Evolutionary conservation across 1,140 invertebrate species (phyloP).

Genomic region (Drosophila pseudoobscura): DNA sequence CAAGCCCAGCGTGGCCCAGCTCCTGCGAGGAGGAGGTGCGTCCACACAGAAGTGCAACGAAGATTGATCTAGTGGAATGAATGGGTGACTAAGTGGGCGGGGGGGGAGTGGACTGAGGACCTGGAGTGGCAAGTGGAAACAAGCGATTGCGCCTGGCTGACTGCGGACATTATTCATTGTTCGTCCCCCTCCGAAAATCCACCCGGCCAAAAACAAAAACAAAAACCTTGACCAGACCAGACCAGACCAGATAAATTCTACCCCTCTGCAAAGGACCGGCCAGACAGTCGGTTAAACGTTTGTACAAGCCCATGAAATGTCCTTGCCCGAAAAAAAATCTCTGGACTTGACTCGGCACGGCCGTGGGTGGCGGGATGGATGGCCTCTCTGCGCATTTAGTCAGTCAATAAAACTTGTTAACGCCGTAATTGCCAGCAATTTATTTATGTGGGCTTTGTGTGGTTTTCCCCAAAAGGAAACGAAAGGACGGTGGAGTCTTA

Average conservation of each 20-base stretch:
- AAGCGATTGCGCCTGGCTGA: constrained; percentile 66
- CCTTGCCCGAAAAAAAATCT: constrained; percentile 57
- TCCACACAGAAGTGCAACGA: constrained; percentile 65
- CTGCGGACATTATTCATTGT: constrained; percentile 77
- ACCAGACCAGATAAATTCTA: constrained; percentile 70
- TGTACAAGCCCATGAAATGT: constrained; percentile 79
- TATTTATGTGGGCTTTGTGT: constrained; percentile 65
- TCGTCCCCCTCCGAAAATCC: constrained; percentile 16
- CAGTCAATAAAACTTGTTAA: constrained; percentile 82
- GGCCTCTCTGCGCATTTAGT: constrained; percentile 67
- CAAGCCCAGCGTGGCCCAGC: neutral
- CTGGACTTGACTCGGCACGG: neutral
- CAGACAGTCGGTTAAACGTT: constrained; percentile 77
- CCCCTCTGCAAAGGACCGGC: constrained; percentile 12
- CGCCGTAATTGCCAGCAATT: constrained; percentile 78
- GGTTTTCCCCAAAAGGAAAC: constrained; percentile 37
- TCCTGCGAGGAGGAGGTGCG: neutral
- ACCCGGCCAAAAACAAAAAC: constrained; percentile 52
- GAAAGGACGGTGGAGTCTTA: constrained; percentile 10
- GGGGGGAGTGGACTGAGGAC: neutral
- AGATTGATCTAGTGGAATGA: constrained; percentile 82
- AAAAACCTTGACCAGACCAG: constrained; percentile 59
- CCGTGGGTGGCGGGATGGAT: constrained; percentile 1
- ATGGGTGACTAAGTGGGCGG: constrained; percentile 50
- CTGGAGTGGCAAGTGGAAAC: constrained; percentile 56